phyloP scores from a whole-genome alignment of 2,888 invertebrate species.

The Cryptocheilus praepositus region DNA sequence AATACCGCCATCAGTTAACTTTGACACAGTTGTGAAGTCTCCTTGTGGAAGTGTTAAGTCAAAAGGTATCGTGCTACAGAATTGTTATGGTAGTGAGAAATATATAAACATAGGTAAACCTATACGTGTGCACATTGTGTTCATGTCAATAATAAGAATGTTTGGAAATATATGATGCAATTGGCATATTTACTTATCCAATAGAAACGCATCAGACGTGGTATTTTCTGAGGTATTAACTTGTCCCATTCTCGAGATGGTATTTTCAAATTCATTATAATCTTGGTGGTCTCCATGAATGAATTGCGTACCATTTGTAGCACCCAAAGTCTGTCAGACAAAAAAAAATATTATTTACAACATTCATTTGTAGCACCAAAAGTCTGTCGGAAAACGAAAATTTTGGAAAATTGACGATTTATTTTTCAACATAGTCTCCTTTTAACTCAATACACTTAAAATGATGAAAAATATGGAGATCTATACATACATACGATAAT shows the following conservation, averaged over 20 bases:
- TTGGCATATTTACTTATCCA: conserved; percentile 48
- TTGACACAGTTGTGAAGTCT: conserved; percentile 54
- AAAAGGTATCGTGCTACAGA: conserved; percentile 53
- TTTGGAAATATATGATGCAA: too few relatives aligned
- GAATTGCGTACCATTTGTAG: too few relatives aligned
- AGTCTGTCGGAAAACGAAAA: too few relatives aligned
- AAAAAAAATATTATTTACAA: too few relatives aligned
- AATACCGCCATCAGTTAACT: conserved; percentile 71
- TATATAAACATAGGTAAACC: conserved; percentile 7
- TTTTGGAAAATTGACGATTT: too few relatives aligned
- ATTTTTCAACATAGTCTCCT: too few relatives aligned
- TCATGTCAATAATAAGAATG: too few relatives aligned
- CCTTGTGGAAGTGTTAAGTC: conserved; percentile 57
- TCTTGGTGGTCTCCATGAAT: not conserved
- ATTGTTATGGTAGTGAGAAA: not conserved
- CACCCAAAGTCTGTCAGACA: too few relatives aligned
- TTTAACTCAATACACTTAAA: too few relatives aligned
- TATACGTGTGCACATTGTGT: not conserved
- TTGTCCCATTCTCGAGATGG: conserved; percentile 1
- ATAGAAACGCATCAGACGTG: conserved; percentile 31
- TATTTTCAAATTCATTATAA: not conserved
- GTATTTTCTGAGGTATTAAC: conserved; percentile 19
- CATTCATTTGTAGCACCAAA: too few relatives aligned
- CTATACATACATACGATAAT: too few relatives aligned
- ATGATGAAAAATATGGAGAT: too few relatives aligned